These are phyloP conservation scores for Acleris sparsana DNA, from an alignment of 2,888 invertebrate species.

Conservation along the genomic window DNA sequence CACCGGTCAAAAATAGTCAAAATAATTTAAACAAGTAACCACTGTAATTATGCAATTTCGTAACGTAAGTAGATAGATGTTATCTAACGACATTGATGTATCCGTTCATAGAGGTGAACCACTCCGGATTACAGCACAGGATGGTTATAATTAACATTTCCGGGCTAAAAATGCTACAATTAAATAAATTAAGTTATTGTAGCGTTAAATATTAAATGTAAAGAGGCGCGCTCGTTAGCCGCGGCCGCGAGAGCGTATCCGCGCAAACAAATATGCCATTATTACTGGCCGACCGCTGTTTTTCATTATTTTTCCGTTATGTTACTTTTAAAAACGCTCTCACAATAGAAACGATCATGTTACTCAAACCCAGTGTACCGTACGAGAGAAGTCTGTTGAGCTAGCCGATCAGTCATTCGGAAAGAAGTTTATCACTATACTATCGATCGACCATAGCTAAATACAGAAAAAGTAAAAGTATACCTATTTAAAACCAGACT, in stretches of 20 bases:
- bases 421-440: too few relatives aligned
- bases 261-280: constrained; percentile 60
- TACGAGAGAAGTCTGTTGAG: not conserved
- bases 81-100: constrained; percentile 35
- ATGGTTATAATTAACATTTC: constrained; percentile 33
- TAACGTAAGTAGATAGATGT: constrained; percentile 27
- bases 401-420: too few relatives aligned
- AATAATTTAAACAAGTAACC: too few relatives aligned
- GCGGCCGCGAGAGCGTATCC: constrained; percentile 70
- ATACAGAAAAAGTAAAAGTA: too few relatives aligned
- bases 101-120: constrained; percentile 19
- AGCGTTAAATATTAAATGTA: constrained; percentile 68
- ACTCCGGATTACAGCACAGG: constrained; percentile 22
- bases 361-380: constrained; percentile 20
- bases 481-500: too few relatives aligned
- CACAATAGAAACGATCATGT: constrained; percentile 41
- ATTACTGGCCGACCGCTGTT: constrained; percentile 44
- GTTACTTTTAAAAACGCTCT: constrained; percentile 34
- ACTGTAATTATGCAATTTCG: constrained; percentile 26
- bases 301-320: constrained; percentile 48
- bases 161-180: constrained; percentile 37
- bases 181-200: constrained; percentile 48
- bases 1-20: too few relatives aligned
- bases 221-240: constrained; percentile 61
- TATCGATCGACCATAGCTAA: too few relatives aligned